Conservation (phyloP, 1,140 invertebrate species). For the Matsumurasca onukii region DNA sequence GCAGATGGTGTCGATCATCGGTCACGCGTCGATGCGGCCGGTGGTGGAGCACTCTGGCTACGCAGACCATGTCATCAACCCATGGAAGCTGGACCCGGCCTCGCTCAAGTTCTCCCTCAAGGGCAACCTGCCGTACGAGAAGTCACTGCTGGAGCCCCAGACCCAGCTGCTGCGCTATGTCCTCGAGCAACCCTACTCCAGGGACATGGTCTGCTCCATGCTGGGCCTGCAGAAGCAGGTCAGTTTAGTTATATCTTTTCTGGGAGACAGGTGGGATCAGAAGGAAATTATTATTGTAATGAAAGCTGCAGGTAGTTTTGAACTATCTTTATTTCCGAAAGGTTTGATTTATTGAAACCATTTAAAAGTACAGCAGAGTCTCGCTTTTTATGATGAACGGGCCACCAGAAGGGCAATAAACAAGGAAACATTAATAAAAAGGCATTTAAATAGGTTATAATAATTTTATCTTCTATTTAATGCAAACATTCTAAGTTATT, state of each 20-base stretch:
- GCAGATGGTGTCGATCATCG: conserved; percentile 94
- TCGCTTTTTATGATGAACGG: too few species aligned
- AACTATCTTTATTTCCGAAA: too few species aligned
- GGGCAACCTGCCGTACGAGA: conserved; percentile 89
- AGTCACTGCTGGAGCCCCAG: conserved; percentile 87
- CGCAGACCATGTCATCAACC: conserved; percentile 82
- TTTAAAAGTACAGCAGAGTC: too few species aligned
- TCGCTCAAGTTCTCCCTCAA: conserved; percentile 86
- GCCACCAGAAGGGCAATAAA: too few species aligned
- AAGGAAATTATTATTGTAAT: too few species aligned
- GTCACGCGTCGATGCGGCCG: conserved; percentile 85
- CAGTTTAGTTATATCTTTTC: conserved; percentile 20
- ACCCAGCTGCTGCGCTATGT: conserved; percentile 86
- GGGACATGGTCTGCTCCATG: conserved; percentile 96
- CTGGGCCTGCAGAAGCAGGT: conserved; percentile 88
- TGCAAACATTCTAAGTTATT: too few species aligned
- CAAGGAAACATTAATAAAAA: too few species aligned
- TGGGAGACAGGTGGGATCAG: too few species aligned
- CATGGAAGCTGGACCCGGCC: conserved; percentile 87
- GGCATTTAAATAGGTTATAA: too few species aligned
- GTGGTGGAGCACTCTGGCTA: conserved; percentile 92
- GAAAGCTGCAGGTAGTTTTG: too few species aligned
- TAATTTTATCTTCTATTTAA: too few species aligned
- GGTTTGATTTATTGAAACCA: too few species aligned
- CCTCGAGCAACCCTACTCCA: conserved; percentile 91